phyloP scores from a whole-genome alignment of 2,888 invertebrate species.

The Helobdella robusta region DNA sequence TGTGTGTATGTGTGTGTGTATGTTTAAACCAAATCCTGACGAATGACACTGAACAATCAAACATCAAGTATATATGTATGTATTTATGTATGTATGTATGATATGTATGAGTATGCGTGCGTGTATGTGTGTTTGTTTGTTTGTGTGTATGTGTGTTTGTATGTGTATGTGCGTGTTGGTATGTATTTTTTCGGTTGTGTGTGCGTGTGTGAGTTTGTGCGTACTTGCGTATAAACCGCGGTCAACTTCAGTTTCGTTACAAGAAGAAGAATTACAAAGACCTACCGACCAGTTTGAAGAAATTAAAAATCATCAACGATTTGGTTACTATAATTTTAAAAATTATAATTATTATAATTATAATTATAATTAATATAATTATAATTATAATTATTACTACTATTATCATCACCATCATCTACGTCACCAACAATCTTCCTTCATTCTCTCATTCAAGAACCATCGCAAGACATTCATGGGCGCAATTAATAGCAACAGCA shows the following conservation, averaged over 20 bases:
- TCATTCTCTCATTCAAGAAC: neutral
- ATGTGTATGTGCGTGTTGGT: too few relatives aligned
- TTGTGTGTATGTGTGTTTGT: too few relatives aligned
- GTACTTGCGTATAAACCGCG: too few relatives aligned
- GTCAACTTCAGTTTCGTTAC: constrained; percentile 17
- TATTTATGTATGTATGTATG: too few relatives aligned
- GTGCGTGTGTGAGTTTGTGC: too few relatives aligned
- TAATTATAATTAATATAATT: constrained; percentile 5
- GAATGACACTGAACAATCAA: too few relatives aligned
- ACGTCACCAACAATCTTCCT: neutral
- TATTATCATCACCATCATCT: constrained; percentile 9
- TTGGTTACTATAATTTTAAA: neutral
- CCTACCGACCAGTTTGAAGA: constrained; percentile 13
- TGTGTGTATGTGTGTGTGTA: too few relatives aligned
- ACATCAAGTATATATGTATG: too few relatives aligned
- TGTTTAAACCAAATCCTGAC: too few relatives aligned
- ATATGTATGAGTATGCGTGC: too few relatives aligned
- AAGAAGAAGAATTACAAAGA: constrained; percentile 22
- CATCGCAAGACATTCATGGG: constrained; percentile 5
- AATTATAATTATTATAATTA: neutral
- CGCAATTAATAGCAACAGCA: constrained; percentile 15
- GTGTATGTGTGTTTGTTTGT: too few relatives aligned
- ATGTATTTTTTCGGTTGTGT: too few relatives aligned
- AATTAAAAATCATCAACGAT: constrained; percentile 19
- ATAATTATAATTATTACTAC: constrained; percentile 9